Percentiles rank a stretch among this genome's conserved stretches.
Conservation (phyloP, 2,888 invertebrate genomes). For the Anagyrus pseudococci region DNA sequence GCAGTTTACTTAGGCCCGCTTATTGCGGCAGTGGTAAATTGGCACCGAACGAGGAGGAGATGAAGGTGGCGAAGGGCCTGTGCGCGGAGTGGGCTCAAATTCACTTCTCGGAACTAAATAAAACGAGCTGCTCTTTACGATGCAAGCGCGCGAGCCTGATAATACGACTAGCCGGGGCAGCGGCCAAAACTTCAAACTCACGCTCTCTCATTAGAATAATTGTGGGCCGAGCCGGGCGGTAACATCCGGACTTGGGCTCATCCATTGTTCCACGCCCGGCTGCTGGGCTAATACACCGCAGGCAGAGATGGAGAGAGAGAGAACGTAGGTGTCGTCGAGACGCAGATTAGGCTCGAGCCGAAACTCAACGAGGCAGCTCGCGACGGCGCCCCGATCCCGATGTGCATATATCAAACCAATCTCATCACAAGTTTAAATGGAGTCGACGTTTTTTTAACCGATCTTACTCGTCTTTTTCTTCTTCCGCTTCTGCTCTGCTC, state of each 20-base stretch:
- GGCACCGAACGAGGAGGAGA: too few relatives aligned
- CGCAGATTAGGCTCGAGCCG: background rate
- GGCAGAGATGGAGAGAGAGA: too few relatives aligned
- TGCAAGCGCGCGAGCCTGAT: background rate
- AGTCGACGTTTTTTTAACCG: too few relatives aligned
- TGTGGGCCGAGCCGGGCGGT: slow-evolving; percentile 36
- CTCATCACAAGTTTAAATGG: too few relatives aligned
- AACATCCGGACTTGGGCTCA: slow-evolving; percentile 34
- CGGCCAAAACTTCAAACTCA: too few relatives aligned
- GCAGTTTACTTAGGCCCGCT: too few relatives aligned
- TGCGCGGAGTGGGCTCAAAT: background rate
- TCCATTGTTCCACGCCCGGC: slow-evolving; percentile 31
- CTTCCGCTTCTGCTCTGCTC: too few relatives aligned
- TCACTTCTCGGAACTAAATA: slow-evolving; percentile 24
- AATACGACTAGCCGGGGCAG: too few relatives aligned
- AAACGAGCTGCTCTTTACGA: background rate
- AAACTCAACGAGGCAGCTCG: background rate
- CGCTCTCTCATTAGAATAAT: slow-evolving; percentile 41
- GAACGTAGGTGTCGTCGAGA: slow-evolving; percentile 16
- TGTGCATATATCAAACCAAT: background rate
- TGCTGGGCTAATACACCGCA: slow-evolving; percentile 3
- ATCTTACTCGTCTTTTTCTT: too few relatives aligned
- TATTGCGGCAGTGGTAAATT: too few relatives aligned
- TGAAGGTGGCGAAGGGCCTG: too few relatives aligned
- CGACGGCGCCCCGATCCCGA: background rate